phyloP scores from a whole-genome alignment of 2,113 vertebrate species.

The Paracanthobrama guichenoti region DNA sequence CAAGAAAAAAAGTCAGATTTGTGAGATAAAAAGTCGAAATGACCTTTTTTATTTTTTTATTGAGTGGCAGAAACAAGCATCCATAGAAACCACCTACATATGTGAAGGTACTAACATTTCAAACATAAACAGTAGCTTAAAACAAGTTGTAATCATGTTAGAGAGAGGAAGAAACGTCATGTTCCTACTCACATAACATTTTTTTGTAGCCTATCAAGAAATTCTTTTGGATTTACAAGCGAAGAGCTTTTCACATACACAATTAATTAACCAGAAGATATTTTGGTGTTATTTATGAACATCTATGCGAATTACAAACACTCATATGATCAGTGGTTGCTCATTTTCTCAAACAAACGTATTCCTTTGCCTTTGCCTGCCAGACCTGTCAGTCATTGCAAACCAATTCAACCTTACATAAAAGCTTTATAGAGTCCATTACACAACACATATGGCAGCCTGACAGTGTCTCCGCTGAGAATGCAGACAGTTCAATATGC shows the following conservation, averaged over 20 bases:
- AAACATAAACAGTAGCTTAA: neutral
- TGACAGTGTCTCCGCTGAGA: constrained; percentile 35
- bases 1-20: too few species aligned
- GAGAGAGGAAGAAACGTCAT: neutral
- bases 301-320: neutral
- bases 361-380: neutral
- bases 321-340: neutral
- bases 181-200: neutral
- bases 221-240: neutral
- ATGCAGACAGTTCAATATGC: constrained; percentile 4
- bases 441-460: constrained; percentile 29
- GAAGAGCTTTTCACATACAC: neutral
- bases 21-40: too few species aligned
- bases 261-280: neutral
- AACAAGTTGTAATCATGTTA: neutral
- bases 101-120: neutral
- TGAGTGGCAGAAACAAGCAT: too few species aligned
- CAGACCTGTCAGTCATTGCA: constrained; percentile 8
- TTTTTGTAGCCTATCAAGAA: neutral
- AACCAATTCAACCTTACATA: constrained; percentile 36
- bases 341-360: neutral
- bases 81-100: neutral
- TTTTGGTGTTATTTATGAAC: neutral
- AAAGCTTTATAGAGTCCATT: constrained; percentile 40
- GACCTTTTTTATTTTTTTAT: too few species aligned